Evolutionary conservation across 2,888 invertebrate species (phyloP), one percentile per base, ranked within the genome.

Genomic region (Leucoma salicis): DNA sequence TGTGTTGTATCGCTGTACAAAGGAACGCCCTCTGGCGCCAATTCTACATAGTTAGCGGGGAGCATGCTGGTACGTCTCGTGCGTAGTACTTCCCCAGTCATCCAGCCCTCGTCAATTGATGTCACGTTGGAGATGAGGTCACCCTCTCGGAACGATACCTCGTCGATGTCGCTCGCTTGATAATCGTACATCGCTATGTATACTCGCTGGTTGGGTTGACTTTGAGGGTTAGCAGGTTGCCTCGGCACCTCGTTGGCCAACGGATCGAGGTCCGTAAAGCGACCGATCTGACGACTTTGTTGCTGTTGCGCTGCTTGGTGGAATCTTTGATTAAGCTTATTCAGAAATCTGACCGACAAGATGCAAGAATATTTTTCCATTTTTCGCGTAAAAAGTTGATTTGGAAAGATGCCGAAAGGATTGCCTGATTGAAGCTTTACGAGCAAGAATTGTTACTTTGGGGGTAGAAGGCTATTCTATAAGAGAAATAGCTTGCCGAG

Each of bases 151-250:
- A 98, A 98, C 59, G 97, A 97, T 5, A 90, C 98, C 88, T 99
- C 99, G 74, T 99, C 99, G 31, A 94, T 93, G 78, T 99, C 99
- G 72, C 97, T 97, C 0, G 99, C 99, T 75, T 96, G 96, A 82
- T 99, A 99, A 81, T 99, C 99, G 78, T 99, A 99, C 92, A 99
- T 95, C 10, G 99, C 99, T 67, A 96, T 93, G 86, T 96, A 98
- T 8, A 96, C 94, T 61, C 95, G 92, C 39, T 39, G 39, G 4
- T 15, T 31, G 46, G 74, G 75, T 71, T 77, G 70, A 46, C 66
- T 69, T 38, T 64, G 72, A 29, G 68, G 65, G 45, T 69, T 77
- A 33, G 50, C 28, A 2, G 63, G 45, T 7, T 74, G 68, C 45
- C 62, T 63, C 0, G 74, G 77, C 37, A 66, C 63, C 37, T 88